A percentile compares a stretch with the other conserved stretches of the same genome.
phyloP scores from a whole-genome alignment of 2,797 vertebrate species.

The Gallinago stenura region DNA sequence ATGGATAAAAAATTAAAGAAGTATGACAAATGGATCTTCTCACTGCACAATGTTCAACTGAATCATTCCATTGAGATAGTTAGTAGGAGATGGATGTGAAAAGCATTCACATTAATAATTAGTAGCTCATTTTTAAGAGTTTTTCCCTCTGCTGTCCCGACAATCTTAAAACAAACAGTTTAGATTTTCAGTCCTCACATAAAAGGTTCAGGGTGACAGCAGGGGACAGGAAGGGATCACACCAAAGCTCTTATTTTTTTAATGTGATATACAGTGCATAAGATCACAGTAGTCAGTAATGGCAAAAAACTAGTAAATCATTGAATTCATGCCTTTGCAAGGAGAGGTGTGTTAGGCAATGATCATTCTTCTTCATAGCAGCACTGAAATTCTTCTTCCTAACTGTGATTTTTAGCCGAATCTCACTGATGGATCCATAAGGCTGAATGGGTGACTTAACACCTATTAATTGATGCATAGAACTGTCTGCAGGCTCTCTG shows the following conservation, averaged over 20 bases:
- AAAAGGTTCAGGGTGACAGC: not conserved
- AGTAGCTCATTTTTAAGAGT: slow-evolving; percentile 26
- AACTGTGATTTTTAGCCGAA: not conserved
- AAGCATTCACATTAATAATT: slow-evolving; percentile 59
- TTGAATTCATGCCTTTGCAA: not conserved
- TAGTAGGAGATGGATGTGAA: slow-evolving; percentile 60
- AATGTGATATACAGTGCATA: not conserved
- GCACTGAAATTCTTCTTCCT: not conserved
- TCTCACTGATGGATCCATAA: not conserved
- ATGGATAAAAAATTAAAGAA: slow-evolving; percentile 64
- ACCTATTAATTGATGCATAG: not conserved
- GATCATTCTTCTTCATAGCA: not conserved
- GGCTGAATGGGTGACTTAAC: slow-evolving; percentile 14
- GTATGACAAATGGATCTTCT: slow-evolving; percentile 66
- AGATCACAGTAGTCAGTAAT: not conserved
- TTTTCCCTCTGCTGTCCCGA: not conserved
- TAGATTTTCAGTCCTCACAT: slow-evolving; percentile 7
- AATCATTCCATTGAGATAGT: slow-evolving; percentile 64
- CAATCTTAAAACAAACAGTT: slow-evolving; percentile 2
- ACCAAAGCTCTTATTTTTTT: not conserved
- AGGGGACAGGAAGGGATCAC: not conserved
- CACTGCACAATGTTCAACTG: not conserved
- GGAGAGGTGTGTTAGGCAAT: not conserved
- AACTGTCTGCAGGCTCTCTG: not conserved
- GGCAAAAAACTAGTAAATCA: slow-evolving; percentile 11